Evolutionary conservation across 2,797 vertebrate genomes (phyloP).

Genomic region (Eidolon dupreanum): DNA sequence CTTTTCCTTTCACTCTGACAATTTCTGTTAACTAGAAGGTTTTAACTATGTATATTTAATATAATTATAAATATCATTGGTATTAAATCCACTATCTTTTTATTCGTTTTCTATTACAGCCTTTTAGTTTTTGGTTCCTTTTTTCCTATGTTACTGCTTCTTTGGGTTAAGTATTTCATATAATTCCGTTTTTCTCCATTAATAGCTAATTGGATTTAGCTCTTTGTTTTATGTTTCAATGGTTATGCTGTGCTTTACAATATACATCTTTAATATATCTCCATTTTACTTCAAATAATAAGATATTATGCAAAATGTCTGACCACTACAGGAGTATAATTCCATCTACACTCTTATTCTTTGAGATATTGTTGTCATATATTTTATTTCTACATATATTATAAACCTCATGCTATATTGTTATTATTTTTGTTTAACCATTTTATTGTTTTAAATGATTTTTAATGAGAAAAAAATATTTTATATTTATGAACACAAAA

Average conservation of each 20-base stretch:
- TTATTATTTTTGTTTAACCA: neutral
- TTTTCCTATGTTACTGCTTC: neutral
- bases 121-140: neutral
- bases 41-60: constrained; percentile 14
- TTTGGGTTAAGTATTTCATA: neutral
- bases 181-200: neutral
- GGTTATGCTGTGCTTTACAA: neutral
- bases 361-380: neutral
- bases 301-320: neutral
- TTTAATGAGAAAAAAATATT: neutral
- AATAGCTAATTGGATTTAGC: neutral
- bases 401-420: neutral
- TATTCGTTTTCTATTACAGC: neutral
- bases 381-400: neutral
- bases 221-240: neutral
- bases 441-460: constrained; percentile 2
- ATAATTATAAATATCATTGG: neutral
- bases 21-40: neutral
- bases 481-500: neutral
- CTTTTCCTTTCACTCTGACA: neutral
- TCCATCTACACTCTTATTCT: neutral
- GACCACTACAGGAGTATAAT: neutral
- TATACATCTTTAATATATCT: neutral
- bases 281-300: constrained; percentile 29
- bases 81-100: neutral